phyloP scores from a whole-genome alignment of 2,888 invertebrate genomes.

The Mamestra brassicae region DNA sequence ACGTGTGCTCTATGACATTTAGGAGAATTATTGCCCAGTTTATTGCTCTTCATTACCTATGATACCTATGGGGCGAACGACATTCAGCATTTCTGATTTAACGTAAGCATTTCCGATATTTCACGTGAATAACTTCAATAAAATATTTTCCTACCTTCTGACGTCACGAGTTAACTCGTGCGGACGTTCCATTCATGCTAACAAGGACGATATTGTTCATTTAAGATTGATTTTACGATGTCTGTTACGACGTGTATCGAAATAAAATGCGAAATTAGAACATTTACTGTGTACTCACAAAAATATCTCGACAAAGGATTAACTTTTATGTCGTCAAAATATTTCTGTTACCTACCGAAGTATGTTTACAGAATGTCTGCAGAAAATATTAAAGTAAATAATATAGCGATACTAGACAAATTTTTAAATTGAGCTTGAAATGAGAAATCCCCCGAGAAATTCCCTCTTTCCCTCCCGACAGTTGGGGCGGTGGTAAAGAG shows the following conservation, averaged over 20 bases:
- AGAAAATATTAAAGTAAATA: conserved; percentile 66
- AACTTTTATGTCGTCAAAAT: conserved; percentile 10
- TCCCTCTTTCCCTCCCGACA: conserved; percentile 68
- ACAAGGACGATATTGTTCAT: conserved; percentile 31
- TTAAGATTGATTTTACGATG: conserved; percentile 29
- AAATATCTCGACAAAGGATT: conserved; percentile 21
- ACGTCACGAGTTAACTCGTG: conserved; percentile 41
- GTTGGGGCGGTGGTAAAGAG: conserved; percentile 79
- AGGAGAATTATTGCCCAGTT: conserved; percentile 75
- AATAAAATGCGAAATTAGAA: conserved; percentile 2
- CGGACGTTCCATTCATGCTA: conserved; percentile 23
- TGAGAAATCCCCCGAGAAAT: conserved; percentile 83
- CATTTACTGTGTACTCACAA: neutral
- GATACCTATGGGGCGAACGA: conserved; percentile 63
- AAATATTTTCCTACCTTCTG: conserved; percentile 39
- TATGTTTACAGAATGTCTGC: conserved; percentile 54
- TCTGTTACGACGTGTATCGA: conserved; percentile 6
- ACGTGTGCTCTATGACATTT: conserved; percentile 81
- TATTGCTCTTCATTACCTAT: conserved; percentile 74
- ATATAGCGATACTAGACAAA: conserved; percentile 73
- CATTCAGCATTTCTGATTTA: conserved; percentile 59
- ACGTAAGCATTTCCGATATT: conserved; percentile 58
- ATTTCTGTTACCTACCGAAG: conserved; percentile 29
- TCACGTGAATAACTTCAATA: conserved; percentile 54
- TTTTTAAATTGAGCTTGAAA: conserved; percentile 87